Percentiles rank a stretch among this genome's conserved stretches.
These are phyloP conservation scores for Archivesica marissinica DNA, from an alignment of 1,140 invertebrate genomes.

Conservation along the genomic window DNA sequence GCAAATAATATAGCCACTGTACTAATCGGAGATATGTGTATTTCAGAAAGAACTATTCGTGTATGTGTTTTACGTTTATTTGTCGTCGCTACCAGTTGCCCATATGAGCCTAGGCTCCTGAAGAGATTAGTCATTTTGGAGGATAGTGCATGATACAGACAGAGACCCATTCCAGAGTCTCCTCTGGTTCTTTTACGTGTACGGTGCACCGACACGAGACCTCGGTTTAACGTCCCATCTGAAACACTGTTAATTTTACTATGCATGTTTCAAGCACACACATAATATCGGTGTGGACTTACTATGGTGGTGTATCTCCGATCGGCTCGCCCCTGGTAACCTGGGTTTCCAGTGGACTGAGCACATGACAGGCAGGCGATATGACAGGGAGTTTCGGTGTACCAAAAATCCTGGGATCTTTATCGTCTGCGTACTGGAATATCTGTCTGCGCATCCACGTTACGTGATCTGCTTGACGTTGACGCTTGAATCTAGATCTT, in stretches of 20 bases:
- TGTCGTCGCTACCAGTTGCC: too few relatives aligned
- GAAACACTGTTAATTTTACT: too few relatives aligned
- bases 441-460: conserved; percentile 74
- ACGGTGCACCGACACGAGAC: too few relatives aligned
- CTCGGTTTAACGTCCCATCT: too few relatives aligned
- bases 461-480: conserved; percentile 68
- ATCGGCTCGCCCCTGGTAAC: not conserved
- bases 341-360: conserved; percentile 35
- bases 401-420: not conserved
- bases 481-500: conserved; percentile 74
- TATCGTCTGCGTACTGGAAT: conserved; percentile 35
- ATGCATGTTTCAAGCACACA: not conserved
- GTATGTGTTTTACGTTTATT: too few relatives aligned
- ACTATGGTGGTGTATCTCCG: not conserved
- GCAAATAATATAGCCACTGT: too few relatives aligned
- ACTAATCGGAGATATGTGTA: not conserved
- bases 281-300: not conserved
- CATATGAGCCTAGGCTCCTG: too few relatives aligned
- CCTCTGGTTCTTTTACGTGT: too few relatives aligned
- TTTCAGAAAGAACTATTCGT: not conserved
- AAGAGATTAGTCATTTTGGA: too few relatives aligned
- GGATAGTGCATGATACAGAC: too few relatives aligned
- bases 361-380: conserved; percentile 40
- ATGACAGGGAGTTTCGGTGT: conserved; percentile 39
- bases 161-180: too few relatives aligned